These are phyloP conservation scores for Lacerta agilis DNA, from an alignment of 2,797 vertebrate genomes.

Conservation along the genomic window DNA sequence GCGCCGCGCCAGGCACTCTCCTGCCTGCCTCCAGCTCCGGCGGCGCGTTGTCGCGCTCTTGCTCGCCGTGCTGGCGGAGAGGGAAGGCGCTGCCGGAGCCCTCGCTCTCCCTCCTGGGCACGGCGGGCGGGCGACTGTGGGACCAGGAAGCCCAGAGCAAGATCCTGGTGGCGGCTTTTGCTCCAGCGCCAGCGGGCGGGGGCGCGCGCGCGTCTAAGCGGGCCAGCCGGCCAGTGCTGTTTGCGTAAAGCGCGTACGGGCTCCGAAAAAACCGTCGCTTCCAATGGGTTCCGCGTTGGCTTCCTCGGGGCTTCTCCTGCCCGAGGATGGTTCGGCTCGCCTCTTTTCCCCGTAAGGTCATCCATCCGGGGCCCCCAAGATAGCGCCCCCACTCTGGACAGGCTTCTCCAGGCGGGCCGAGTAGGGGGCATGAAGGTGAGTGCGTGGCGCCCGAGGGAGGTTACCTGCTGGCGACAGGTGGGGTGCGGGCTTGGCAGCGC, in stretches of 20 bases:
- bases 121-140: not conserved
- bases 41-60: not conserved
- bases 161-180: conserved; percentile 26
- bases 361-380: not conserved
- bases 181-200: not conserved
- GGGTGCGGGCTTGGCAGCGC: not conserved
- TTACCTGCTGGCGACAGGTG: not conserved
- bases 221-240: not conserved
- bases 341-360: not conserved
- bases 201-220: not conserved
- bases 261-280: no score
- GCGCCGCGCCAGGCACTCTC: not conserved
- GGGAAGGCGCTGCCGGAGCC: not conserved
- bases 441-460: not conserved
- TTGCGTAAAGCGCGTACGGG: not conserved
- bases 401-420: conserved; percentile 41
- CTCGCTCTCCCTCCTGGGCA: not conserved
- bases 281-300: not conserved
- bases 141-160: conserved; percentile 11
- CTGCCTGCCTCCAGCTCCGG: conserved; percentile 20
- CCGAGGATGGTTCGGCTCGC: not conserved
- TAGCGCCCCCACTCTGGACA: not conserved
- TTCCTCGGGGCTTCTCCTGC: not conserved
- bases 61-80: not conserved
- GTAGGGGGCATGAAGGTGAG: conserved; percentile 47